phyloP scores from a whole-genome alignment of 2,888 invertebrate species.

The Vandiemenella viatica region DNA sequence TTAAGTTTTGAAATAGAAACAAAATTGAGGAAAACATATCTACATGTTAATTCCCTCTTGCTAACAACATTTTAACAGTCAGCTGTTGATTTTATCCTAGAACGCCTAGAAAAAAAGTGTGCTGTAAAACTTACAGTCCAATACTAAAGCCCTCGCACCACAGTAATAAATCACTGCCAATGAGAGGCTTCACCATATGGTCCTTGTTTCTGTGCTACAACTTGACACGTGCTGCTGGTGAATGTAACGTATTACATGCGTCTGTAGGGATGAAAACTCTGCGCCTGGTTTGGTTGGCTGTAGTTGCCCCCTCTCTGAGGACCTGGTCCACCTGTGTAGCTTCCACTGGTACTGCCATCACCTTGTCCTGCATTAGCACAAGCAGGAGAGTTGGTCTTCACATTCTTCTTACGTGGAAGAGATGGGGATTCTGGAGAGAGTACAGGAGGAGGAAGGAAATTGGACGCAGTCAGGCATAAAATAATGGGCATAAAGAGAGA shows the following conservation, averaged over 20 bases:
- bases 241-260: conserved; percentile 21
- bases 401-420: conserved; percentile 5
- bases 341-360: conserved; percentile 20
- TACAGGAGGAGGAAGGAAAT: background rate
- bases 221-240: background rate
- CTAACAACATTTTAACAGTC: background rate
- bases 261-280: conserved; percentile 36
- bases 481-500: too few relatives aligned
- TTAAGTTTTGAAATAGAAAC: background rate
- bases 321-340: conserved; percentile 27
- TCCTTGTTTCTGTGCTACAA: background rate
- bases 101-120: background rate
- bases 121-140: background rate
- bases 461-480: too few relatives aligned
- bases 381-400: conserved; percentile 14
- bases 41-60: background rate
- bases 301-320: conserved; percentile 33
- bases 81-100: too few relatives aligned
- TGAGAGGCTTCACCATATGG: background rate
- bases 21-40: background rate
- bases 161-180: background rate
- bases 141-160: conserved; percentile 1
- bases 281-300: conserved; percentile 28
- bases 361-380: conserved; percentile 20
- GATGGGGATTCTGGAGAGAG: conserved; percentile 4